phyloP scores from a whole-genome alignment of 1,140 invertebrate genomes.

The Teleogryllus occipitalis region DNA sequence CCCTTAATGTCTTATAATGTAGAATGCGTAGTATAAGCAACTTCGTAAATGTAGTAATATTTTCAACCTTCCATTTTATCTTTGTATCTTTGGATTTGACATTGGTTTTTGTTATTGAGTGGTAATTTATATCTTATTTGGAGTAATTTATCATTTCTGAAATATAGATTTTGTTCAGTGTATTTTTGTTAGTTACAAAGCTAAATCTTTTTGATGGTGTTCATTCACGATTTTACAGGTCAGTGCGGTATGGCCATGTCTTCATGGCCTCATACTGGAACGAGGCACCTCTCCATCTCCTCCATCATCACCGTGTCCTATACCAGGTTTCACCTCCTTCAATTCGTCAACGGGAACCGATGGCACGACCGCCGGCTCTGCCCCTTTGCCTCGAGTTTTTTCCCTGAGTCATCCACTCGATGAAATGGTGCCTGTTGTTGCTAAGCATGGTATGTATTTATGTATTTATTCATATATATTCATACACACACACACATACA shows the following conservation, averaged over 20 bases:
- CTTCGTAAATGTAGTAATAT: too few species aligned
- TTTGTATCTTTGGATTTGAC: too few species aligned
- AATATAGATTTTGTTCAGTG: too few species aligned
- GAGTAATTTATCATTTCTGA: too few species aligned
- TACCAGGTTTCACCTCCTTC: slow-evolving; percentile 26
- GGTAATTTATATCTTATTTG: too few species aligned
- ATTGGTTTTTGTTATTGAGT: too few species aligned
- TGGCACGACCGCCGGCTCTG: slow-evolving; percentile 26
- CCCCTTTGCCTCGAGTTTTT: slow-evolving; percentile 58
- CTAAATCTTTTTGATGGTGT: too few species aligned
- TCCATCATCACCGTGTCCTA: background rate
- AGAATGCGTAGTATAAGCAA: too few species aligned
- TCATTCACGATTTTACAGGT: slow-evolving; percentile 32
- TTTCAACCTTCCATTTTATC: too few species aligned
- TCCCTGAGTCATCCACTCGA: slow-evolving; percentile 80
- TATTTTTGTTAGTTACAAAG: too few species aligned
- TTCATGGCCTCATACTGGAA: slow-evolving; percentile 69
- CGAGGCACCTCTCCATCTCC: slow-evolving; percentile 19
- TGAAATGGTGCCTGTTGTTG: slow-evolving; percentile 73
- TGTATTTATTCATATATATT: too few species aligned
- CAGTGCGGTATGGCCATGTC: slow-evolving; percentile 59
- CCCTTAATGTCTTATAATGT: too few species aligned
- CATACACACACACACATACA: background rate
- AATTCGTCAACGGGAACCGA: slow-evolving; percentile 29
- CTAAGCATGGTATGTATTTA: slow-evolving; percentile 44